A percentile compares a stretch with the other conserved stretches of the same genome.
phyloP scores from a whole-genome alignment of 2,113 vertebrate species.

The Pygoscelis antarcticus region DNA sequence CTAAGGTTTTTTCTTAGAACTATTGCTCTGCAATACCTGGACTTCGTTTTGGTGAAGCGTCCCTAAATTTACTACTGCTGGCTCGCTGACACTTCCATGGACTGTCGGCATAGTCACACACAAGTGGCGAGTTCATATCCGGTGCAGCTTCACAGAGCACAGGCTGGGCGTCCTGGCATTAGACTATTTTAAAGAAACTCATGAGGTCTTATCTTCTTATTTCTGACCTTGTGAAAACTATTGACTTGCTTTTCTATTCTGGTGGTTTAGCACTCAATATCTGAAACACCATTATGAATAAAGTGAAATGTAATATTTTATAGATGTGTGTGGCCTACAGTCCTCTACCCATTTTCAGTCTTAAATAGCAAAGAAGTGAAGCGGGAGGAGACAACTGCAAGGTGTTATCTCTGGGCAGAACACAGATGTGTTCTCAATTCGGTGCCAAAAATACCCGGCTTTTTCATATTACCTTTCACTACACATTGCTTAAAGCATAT shows the following conservation, averaged over 20 bases:
- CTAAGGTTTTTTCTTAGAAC: not conserved
- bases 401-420: not conserved
- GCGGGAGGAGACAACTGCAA: not conserved
- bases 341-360: not conserved
- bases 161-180: not conserved
- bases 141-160: not conserved
- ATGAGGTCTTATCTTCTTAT: not conserved
- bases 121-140: rapidly evolving
- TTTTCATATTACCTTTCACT: not conserved
- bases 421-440: not conserved
- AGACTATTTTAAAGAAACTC: not conserved
- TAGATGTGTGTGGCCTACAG: not conserved
- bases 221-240: not conserved
- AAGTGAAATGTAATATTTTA: not conserved
- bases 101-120: no score
- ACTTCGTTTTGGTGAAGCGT: not conserved
- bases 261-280: not conserved
- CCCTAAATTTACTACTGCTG: not conserved
- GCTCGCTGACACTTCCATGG: not conserved
- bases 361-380: not conserved
- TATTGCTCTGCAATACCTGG: not conserved
- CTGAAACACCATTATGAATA: not conserved
- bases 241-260: not conserved
- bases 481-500: not conserved
- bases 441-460: not conserved